A percentile compares a stretch with the other conserved stretches of the same genome.
These are phyloP conservation scores for Rhopalosiphum maidis DNA, from an alignment of 1,140 invertebrate species.

Conservation along the genomic window DNA sequence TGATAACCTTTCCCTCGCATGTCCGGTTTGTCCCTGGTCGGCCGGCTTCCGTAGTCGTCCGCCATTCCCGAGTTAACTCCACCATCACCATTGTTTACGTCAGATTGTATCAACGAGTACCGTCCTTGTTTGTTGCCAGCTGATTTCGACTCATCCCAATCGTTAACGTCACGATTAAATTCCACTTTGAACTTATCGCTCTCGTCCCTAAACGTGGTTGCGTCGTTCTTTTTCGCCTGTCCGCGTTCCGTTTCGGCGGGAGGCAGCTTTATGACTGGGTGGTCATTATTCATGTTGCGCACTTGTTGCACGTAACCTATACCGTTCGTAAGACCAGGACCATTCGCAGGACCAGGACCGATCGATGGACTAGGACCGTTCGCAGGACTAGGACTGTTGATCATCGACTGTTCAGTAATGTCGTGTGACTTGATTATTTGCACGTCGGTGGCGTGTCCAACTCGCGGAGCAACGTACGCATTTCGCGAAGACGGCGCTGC, in stretches of 20 bases:
- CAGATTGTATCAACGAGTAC: neutral
- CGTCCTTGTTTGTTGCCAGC: neutral
- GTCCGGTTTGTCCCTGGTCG: neutral
- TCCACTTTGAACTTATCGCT: conserved; percentile 42
- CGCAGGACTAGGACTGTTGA: neutral
- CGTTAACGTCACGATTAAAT: neutral
- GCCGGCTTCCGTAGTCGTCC: neutral
- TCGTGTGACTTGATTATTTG: conserved; percentile 36
- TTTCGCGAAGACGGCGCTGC: neutral
- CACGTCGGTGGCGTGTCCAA: conserved; percentile 42
- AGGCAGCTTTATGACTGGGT: neutral
- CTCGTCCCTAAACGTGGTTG: neutral
- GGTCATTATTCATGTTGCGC: neutral
- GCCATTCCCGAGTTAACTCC: neutral
- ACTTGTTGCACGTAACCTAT: conserved; percentile 18
- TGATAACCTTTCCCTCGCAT: neutral
- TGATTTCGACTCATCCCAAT: neutral
- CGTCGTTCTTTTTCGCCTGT: neutral
- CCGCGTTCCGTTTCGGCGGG: neutral
- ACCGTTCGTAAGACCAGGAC: neutral
- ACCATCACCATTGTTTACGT: too few species aligned
- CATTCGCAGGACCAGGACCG: neutral
- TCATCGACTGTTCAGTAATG: neutral
- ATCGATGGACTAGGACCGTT: neutral
- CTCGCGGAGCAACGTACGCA: neutral